Evolutionary conservation across 2,113 vertebrate species (phyloP), one percentile per base, ranked within the genome.

Genomic region (Marmota monax): DNA sequence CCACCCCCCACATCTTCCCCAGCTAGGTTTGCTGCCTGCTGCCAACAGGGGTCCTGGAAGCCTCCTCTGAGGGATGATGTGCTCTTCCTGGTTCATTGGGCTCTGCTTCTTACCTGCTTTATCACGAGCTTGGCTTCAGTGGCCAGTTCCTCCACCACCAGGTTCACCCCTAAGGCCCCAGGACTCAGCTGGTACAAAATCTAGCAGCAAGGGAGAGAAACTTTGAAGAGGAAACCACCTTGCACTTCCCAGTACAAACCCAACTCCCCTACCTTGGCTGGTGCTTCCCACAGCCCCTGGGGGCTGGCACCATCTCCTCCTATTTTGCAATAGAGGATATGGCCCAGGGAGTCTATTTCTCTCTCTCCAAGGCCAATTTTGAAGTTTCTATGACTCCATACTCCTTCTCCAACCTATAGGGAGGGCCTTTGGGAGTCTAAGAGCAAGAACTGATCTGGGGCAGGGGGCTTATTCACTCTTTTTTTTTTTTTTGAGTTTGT

Each of bases 101-200:
- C 29, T 20, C 0, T 1, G 8, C 76, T 51, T 34, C 96, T 92
- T 56, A 98, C 97, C 97, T 98, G 84, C 51, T 98, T 98, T 39
- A 98, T 69, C 92, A 98, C 32, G 0, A 2, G 34, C 87, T 89
- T 97, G 0, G 3, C 63, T 34, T 77, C 34, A 27, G 80, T 97
- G 42, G 73, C 8, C 0, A 0, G 48, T 8, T 97, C 76, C 22
- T 95, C 53, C 29, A 96, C 98, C 48, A 98, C 89, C 23, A 98
- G 22, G 87, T 96, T 98, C 79, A 92, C 32, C 8, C 98, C 98
- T 88, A 98, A 82, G 32, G 98, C 95, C 14, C 98, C 98, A 13
- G 95, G 98, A 20, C 8, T 91, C 94, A 97, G 65, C 69, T 53
- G 13, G 4, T 87, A 23, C 93, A 98, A 34, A 76, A 97, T 8